A percentile compares a stretch with the other conserved stretches of the same genome.
Evolutionary conservation across 1,140 invertebrate species (phyloP).

Genomic region (Drosophila cardini): DNA sequence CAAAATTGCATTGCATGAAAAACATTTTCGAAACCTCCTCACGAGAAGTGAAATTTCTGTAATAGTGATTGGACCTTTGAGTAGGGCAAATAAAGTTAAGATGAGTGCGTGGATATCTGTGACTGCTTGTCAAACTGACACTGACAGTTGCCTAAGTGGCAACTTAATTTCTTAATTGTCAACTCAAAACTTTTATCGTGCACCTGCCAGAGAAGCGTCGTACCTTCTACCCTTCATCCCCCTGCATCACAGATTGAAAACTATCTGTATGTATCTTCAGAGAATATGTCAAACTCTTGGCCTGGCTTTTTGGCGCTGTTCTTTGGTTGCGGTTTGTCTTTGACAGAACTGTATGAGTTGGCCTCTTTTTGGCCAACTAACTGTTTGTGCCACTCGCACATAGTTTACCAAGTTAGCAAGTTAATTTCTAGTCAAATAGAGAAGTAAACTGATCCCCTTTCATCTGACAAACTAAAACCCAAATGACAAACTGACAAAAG

Average conservation of each 20-base stretch:
- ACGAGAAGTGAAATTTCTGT: neutral
- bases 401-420: slow-evolving; percentile 46
- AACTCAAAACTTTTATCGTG: slow-evolving; percentile 80
- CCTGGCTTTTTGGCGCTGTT: slow-evolving; percentile 50
- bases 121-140: slow-evolving; percentile 83
- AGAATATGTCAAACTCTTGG: slow-evolving; percentile 56
- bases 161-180: slow-evolving; percentile 85
- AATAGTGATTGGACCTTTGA: neutral
- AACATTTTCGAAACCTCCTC: neutral
- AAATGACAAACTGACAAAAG: slow-evolving; percentile 43
- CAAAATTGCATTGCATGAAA: neutral
- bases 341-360: slow-evolving; percentile 21
- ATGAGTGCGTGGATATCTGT: slow-evolving; percentile 51
- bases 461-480: slow-evolving; percentile 10
- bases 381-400: slow-evolving; percentile 7
- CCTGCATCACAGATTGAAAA: neutral
- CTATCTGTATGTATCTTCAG: too few species aligned
- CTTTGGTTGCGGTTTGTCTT: slow-evolving; percentile 40
- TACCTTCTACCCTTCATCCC: too few species aligned
- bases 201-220: slow-evolving; percentile 59
- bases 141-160: slow-evolving; percentile 83
- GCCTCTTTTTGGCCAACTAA: neutral
- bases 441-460: slow-evolving; percentile 13
- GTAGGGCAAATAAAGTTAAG: slow-evolving; percentile 20
- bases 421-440: slow-evolving; percentile 45